phyloP scores from a whole-genome alignment of 1,140 invertebrate species.

The Apis dorsata region DNA sequence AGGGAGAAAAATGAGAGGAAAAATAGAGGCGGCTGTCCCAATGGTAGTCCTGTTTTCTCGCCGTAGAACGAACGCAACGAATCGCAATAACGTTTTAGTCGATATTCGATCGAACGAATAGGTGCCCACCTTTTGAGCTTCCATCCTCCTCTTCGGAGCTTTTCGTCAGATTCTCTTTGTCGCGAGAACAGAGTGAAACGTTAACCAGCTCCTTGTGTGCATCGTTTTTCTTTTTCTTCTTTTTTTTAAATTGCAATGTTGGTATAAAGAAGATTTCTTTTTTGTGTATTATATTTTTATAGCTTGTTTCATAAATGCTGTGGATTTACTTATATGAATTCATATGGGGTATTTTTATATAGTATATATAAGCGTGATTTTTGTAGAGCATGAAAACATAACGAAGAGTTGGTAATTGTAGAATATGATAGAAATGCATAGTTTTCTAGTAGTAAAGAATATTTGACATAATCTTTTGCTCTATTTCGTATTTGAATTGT shows the following conservation, averaged over 20 bases:
- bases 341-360: too few species aligned
- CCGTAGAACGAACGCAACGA: slow-evolving; percentile 50
- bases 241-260: not conserved
- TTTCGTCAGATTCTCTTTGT: not conserved
- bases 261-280: too few species aligned
- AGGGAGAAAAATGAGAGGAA: not conserved
- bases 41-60: slow-evolving; percentile 46
- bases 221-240: not conserved
- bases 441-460: too few species aligned
- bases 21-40: slow-evolving; percentile 16
- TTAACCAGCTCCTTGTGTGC: not conserved
- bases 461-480: too few species aligned
- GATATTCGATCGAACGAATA: slow-evolving; percentile 57
- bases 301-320: too few species aligned
- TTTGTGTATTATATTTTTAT: too few species aligned
- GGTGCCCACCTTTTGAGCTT: slow-evolving; percentile 1
- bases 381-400: too few species aligned
- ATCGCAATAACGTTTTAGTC: slow-evolving; percentile 60
- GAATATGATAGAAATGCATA: too few species aligned
- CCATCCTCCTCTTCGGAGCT: not conserved
- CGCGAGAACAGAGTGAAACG: slow-evolving; percentile 11
- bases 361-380: too few species aligned
- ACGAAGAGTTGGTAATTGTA: too few species aligned
- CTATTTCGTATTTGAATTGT: too few species aligned
- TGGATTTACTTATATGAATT: too few species aligned